phyloP scores from a whole-genome alignment of 2,113 vertebrate genomes.

The Platanista minor region DNA sequence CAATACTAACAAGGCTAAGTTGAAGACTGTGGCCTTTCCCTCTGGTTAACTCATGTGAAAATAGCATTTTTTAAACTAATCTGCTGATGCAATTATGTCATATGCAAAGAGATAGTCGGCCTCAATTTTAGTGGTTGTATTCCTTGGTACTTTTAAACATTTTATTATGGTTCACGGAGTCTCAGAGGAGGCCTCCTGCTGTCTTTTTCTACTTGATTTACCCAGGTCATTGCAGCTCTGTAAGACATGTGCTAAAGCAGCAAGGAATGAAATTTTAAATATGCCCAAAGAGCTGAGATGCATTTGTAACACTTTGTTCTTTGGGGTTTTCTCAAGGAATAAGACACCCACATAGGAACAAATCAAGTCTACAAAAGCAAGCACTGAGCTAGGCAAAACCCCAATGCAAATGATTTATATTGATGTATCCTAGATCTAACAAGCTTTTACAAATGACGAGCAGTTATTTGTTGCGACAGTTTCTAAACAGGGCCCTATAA shows the following conservation, averaged over 20 bases:
- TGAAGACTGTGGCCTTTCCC: background rate
- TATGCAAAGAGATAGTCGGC: background rate
- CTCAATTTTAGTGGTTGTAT: background rate
- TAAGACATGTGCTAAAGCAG: background rate
- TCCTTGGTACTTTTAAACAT: background rate
- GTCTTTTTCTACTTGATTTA: conserved; percentile 23
- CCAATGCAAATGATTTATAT: conserved; percentile 45
- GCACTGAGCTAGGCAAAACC: conserved; percentile 10
- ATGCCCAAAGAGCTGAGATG: background rate
- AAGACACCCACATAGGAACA: background rate
- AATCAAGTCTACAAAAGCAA: conserved; percentile 42
- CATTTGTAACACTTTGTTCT: conserved; percentile 32
- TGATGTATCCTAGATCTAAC: conserved; percentile 13
- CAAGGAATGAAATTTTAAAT: conserved; percentile 51
- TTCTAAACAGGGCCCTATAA: conserved; percentile 25
- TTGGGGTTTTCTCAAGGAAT: conserved; percentile 36
- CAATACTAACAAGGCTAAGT: background rate
- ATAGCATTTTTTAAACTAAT: background rate
- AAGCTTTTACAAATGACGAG: conserved; percentile 30
- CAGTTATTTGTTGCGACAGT: conserved; percentile 24
- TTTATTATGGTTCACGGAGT: background rate
- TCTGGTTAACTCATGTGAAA: background rate
- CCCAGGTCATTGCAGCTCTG: background rate
- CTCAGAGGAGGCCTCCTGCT: background rate
- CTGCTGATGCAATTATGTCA: background rate